Conservation (phyloP, 2,888 invertebrate genomes). For the Trilocha varians region DNA sequence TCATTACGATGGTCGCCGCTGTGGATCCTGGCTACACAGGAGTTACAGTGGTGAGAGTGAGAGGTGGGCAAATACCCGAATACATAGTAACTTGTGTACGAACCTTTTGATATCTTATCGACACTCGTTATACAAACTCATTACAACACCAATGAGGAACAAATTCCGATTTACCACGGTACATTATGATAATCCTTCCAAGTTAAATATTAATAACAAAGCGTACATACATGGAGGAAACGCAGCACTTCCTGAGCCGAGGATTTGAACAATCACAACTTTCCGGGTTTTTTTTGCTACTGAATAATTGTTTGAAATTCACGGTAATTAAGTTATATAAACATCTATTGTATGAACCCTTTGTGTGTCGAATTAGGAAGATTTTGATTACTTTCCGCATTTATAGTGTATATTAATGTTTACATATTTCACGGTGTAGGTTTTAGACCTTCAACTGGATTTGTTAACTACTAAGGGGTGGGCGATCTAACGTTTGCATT, state of each 20-base stretch:
- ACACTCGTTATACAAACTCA: no score
- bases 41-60: no score
- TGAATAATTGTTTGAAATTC: conserved; percentile 3
- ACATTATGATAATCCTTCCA: neutral
- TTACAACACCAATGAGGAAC: neutral
- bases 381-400: neutral
- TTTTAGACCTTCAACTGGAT: no score
- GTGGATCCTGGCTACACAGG: no score
- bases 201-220: neutral
- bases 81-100: no score
- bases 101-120: no score
- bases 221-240: neutral
- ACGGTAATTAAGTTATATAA: neutral
- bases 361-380: conserved; percentile 1
- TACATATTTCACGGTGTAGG: neutral
- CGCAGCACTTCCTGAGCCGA: neutral
- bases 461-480: no score
- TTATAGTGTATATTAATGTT: neutral
- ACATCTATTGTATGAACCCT: conserved; percentile 2
- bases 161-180: neutral
- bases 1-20: no score
- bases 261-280: conserved; percentile 5
- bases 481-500: no score
- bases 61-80: no score
- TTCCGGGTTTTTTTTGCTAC: conserved; percentile 1